These are phyloP conservation scores for Agonum fuliginosum DNA, from an alignment of 2,888 invertebrate species.

Conservation along the genomic window DNA sequence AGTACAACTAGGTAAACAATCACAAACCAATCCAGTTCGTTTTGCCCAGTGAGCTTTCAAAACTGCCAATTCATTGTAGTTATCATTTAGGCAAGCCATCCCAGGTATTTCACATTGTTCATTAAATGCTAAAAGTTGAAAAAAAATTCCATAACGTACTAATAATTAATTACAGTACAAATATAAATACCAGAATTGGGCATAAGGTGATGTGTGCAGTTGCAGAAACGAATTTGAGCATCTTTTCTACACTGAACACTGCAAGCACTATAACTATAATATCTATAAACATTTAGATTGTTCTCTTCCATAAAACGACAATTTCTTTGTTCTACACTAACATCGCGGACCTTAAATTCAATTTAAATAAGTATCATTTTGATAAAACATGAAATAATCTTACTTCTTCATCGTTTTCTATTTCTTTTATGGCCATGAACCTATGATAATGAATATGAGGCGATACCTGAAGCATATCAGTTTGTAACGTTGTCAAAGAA, in stretches of 20 bases:
- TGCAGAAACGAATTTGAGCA: conserved; percentile 78
- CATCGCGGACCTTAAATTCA: conserved; percentile 73
- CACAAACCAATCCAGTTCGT: conserved; percentile 79
- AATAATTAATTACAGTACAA: background rate
- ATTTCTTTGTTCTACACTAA: conserved; percentile 79
- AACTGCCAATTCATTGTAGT: conserved; percentile 78
- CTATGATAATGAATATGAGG: conserved; percentile 75
- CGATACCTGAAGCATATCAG: conserved; percentile 77
- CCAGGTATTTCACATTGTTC: conserved; percentile 80
- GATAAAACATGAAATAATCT: conserved; percentile 66
- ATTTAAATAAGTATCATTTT: background rate
- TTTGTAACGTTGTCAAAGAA: conserved; percentile 79
- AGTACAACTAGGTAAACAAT: conserved; percentile 83
- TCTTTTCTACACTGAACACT: conserved; percentile 81
- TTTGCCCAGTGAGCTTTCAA: conserved; percentile 81
- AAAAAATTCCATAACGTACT: background rate
- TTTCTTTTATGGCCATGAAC: conserved; percentile 73
- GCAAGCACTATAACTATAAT: conserved; percentile 85
- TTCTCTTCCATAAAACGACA: conserved; percentile 84
- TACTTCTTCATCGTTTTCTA: conserved; percentile 81
- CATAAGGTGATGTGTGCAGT: conserved; percentile 83
- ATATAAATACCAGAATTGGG: conserved; percentile 75
- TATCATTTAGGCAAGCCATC: conserved; percentile 78
- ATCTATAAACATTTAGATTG: conserved; percentile 77
- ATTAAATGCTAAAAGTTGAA: conserved; percentile 70